phyloP scores from a whole-genome alignment of 2,113 vertebrate species.

The Urocolius indicus region DNA sequence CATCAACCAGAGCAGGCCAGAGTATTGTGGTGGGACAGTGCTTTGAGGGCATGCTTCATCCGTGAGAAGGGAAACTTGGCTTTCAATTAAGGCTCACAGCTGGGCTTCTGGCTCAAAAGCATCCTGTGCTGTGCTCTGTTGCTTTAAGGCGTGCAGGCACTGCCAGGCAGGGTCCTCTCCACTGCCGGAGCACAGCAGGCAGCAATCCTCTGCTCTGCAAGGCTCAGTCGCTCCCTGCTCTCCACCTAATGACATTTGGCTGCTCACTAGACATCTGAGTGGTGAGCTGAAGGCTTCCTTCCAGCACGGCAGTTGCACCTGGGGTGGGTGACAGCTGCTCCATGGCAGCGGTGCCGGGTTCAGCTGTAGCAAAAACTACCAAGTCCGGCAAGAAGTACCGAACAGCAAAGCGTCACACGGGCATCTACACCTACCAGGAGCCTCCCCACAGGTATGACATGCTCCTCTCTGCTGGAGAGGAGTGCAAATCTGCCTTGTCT shows the following conservation, averaged over 20 bases:
- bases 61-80: fast-evolving
- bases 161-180: not conserved
- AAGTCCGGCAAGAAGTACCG: conserved; percentile 81
- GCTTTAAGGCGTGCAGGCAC: conserved; percentile 38
- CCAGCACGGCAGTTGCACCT: not conserved
- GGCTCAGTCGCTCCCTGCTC: not conserved
- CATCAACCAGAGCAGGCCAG: not conserved
- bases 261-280: not conserved
- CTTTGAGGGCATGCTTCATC: not conserved
- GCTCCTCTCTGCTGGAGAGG: fast-evolving
- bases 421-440: conserved; percentile 85
- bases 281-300: not conserved
- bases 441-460: conserved; percentile 85
- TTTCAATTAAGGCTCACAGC: not conserved
- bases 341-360: conserved; percentile 70
- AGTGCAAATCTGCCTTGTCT: fast-evolving
- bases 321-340: not conserved
- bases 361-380: conserved; percentile 64
- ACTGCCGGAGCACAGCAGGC: not conserved
- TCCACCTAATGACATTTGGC: not conserved
- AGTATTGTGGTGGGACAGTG: fast-evolving
- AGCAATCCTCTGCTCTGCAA: not conserved
- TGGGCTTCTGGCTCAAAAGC: fast-evolving
- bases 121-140: not conserved
- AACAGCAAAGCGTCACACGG: conserved; percentile 81